These are phyloP conservation scores for Pseudanteris insignis DNA, from an alignment of 2,888 invertebrate genomes.

Conservation along the genomic window DNA sequence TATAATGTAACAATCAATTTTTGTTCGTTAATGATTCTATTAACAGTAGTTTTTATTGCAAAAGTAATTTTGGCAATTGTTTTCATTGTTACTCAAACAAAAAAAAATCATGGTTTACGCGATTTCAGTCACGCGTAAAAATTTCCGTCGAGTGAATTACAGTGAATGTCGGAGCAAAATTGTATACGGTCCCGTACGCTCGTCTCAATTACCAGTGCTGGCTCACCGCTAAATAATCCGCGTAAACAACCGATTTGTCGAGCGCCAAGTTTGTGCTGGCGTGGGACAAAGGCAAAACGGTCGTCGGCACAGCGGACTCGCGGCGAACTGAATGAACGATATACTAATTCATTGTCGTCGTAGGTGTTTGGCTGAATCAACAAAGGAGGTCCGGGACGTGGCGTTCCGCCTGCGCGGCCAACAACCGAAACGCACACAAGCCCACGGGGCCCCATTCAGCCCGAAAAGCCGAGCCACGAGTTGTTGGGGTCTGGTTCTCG, in stretches of 20 bases:
- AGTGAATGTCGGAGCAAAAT: too few species aligned
- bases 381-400: constrained; percentile 8
- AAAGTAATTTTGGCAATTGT: too few species aligned
- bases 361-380: constrained; percentile 31
- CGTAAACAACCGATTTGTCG: background rate
- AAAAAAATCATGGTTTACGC: too few species aligned
- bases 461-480: constrained; percentile 34
- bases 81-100: too few species aligned
- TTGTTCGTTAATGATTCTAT: too few species aligned
- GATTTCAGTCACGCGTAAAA: too few species aligned
- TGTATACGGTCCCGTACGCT: too few species aligned
- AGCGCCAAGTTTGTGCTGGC: background rate
- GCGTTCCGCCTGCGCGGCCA: constrained; percentile 1
- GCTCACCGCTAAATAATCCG: background rate
- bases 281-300: background rate
- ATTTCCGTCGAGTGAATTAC: too few species aligned
- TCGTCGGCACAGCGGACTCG: background rate
- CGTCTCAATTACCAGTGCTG: background rate
- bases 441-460: constrained; percentile 28
- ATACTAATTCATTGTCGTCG: constrained; percentile 23
- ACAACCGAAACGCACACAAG: constrained; percentile 29
- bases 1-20: too few species aligned
- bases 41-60: too few species aligned
- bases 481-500: constrained; percentile 16
- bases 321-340: background rate